Evolutionary conservation across 2,888 invertebrate genomes (phyloP), one percentile per base, ranked within the genome.

Genomic region (Athrips mouffetella): DNA sequence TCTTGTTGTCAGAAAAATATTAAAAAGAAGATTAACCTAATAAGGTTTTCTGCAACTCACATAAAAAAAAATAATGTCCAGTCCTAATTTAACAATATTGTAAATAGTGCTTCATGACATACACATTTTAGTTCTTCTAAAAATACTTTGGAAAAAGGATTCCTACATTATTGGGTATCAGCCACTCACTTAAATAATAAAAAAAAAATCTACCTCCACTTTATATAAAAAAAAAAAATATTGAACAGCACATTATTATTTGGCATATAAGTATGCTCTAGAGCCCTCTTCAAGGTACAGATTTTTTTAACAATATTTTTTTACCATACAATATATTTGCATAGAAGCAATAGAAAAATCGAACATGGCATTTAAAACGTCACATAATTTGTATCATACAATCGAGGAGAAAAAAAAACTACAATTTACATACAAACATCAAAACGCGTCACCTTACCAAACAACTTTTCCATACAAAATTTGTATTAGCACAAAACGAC

Each of bases 371-470:
- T 15, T 10, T 1, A 37, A 16, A 20, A 3, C 18, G 27, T 41
- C 27, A 27, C 10, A 27, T 13, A 2, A 16, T 20, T 20, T 16
- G 27, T 41, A 25, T 25, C 8, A 29, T 39, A 40, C 41, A 31
- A 25, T 42, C 30, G 15, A 42, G 2, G 15, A 11, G 21, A 29
- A n/a, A 18, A 30, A 13, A 35, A 21, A 41, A 47, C 18, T 31
- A 47, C 41, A 40, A 41, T 41, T 16, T 47, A 40, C 47, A 47
- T 41, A 47, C 40, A 40, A 39, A 48, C 48, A 29, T 37, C 35
- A 42, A 33, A 15, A 42, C 16, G 42, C 31, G 27, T 31, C 15
- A 33, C 13, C 21, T 11, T 44, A 45, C 31, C n/a, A n/a, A n/a
- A n/a, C n/a, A n/a, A 33, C 6, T n/a, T 37, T 40, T 18, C 16